These are phyloP conservation scores for Pipistrellus kuhlii DNA, from an alignment of 2,797 vertebrate species.

Conservation along the genomic window DNA sequence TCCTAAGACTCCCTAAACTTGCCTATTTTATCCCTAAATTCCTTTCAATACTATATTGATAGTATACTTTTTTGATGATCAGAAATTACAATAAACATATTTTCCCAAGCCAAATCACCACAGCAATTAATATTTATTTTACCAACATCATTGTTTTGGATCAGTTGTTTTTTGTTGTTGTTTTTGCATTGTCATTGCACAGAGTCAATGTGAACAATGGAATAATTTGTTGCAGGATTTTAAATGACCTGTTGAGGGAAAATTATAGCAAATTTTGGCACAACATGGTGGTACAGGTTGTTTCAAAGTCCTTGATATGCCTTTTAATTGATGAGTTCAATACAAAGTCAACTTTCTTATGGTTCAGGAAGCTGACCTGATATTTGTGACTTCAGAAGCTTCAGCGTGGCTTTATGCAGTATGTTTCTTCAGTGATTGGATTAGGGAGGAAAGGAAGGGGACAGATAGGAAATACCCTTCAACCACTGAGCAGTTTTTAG, in stretches of 20 bases:
- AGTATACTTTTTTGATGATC: neutral
- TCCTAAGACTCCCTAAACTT: too few relatives aligned
- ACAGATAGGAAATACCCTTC: neutral
- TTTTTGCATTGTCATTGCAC: neutral
- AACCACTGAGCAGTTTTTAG: neutral
- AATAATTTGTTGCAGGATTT: slow-evolving; percentile 29
- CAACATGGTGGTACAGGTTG: neutral
- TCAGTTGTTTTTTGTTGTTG: neutral
- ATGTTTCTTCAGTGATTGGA: neutral
- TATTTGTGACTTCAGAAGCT: neutral
- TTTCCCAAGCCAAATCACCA: neutral
- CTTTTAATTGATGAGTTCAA: slow-evolving; percentile 13
- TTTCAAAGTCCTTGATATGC: neutral
- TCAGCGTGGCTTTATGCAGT: neutral
- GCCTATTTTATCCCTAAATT: too few relatives aligned
- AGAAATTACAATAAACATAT: neutral
- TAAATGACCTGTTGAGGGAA: slow-evolving; percentile 12
- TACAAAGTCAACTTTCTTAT: neutral
- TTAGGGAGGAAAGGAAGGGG: too few relatives aligned
- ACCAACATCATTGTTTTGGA: neutral
- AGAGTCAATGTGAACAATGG: neutral
- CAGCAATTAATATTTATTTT: neutral
- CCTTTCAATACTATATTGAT: too few relatives aligned
- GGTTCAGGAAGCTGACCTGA: neutral
- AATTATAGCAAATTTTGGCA: slow-evolving; percentile 55